Evolutionary conservation across 2,113 vertebrate genomes (phyloP), one percentile per base, ranked within the genome.

Genomic region (Sphaerodactylus townsendi): DNA sequence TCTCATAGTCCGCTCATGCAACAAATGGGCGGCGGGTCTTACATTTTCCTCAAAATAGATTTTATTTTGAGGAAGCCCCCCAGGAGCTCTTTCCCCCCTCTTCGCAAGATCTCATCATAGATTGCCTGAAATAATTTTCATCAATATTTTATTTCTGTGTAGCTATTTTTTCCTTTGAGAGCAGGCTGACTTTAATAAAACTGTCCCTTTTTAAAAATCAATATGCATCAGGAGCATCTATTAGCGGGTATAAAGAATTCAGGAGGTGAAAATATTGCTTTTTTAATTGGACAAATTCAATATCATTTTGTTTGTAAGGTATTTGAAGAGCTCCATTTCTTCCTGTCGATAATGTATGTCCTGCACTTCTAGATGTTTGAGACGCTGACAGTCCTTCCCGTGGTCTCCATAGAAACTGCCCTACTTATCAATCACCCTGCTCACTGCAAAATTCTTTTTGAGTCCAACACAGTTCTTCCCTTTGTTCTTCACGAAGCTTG

Each of bases 371-470:
- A 87, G 37, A 28, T 17, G 50, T 46, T 19, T 66, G 56, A 85
- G 85, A 15, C 8, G n/a, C 21, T 66, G 89, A 87, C 77, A 85
- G 11, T 1, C 82, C 17, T 76, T 19, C 11, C 19, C 21, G 33
- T 23, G 15, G 33, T 53, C 68, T 81, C 37, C 33, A 48, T 25
- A 37, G 17, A 90, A 81, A 50, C 10, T 33, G 30, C 76, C 77
- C 13, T 46, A 86, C 93, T 95, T 92, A 98, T 97, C 44, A 44
- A 44, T 17, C 23, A 98, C 92, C 35, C 95, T 97, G 87, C 97
- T 97, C 5, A 96, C 97, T 66, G 97, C 96, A 91, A 98, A 98
- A 93, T 97, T 97, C 88, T 97, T 98, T 95, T 98, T 97, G 74
- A 98, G 85, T 25, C 96, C 95, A 59, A 98, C 96, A 96, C 96